These are phyloP conservation scores for Acanthochromis polyacanthus DNA, from an alignment of 2,113 vertebrate genomes.

Conservation along the genomic window DNA sequence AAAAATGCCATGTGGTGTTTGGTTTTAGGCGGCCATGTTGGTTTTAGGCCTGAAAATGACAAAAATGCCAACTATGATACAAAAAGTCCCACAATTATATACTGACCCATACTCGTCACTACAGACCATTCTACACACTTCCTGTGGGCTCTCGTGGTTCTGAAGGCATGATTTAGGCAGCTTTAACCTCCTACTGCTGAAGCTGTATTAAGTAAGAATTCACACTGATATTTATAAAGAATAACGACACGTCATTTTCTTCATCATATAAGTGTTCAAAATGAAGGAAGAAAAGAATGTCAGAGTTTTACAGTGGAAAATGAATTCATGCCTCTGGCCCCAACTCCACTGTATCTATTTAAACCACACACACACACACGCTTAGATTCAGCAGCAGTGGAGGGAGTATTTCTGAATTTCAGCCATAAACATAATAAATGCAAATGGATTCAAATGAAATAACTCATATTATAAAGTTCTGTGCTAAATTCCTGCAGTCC, in stretches of 20 bases:
- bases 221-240: slow-evolving; percentile 2
- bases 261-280: background rate
- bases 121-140: background rate
- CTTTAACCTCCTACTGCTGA: slow-evolving; percentile 4
- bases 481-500: slow-evolving; percentile 16
- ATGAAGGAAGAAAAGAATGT: slow-evolving; percentile 6
- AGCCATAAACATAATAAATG: slow-evolving; percentile 50
- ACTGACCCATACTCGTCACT: background rate
- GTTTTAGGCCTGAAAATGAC: no score
- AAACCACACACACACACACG: slow-evolving; percentile 46
- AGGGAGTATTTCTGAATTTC: slow-evolving; percentile 71
- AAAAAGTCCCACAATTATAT: background rate
- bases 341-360: slow-evolving; percentile 39
- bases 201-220: background rate
- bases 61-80: no score
- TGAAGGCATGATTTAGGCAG: slow-evolving; percentile 41
- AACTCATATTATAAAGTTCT: slow-evolving; percentile 1
- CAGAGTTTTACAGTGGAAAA: slow-evolving; percentile 13
- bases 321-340: slow-evolving; percentile 65
- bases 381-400: slow-evolving; percentile 50
- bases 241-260: no score
- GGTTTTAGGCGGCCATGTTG: no score
- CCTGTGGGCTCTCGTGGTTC: slow-evolving; percentile 14
- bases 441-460: slow-evolving; percentile 42
- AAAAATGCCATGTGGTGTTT: no score